Evolutionary conservation across 1,140 invertebrate species (phyloP).

Genomic region (Manduca sexta): DNA sequence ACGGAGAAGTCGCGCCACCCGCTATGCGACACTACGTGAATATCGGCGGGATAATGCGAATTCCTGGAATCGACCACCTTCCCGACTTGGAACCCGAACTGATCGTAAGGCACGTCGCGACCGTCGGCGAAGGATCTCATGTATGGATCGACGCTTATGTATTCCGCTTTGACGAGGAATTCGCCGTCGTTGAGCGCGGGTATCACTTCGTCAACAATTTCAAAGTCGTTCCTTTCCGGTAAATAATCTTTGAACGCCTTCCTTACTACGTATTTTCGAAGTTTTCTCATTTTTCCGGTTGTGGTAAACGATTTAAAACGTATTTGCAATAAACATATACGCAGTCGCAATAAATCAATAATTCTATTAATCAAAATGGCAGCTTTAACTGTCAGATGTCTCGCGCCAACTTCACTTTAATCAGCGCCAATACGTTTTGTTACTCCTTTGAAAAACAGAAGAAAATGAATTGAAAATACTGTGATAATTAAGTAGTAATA

Average conservation of each 20-base stretch:
- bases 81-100: constrained; percentile 52
- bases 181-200: constrained; percentile 28
- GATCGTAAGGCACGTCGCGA: constrained; percentile 25
- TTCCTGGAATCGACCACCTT: constrained; percentile 31
- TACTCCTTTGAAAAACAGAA: too few species aligned
- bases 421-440: too few species aligned
- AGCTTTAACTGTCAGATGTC: too few species aligned
- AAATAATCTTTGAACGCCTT: constrained; percentile 34
- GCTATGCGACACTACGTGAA: constrained; percentile 68
- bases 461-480: too few species aligned
- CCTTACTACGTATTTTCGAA: constrained; percentile 30
- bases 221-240: constrained; percentile 35
- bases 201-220: constrained; percentile 36
- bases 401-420: too few species aligned
- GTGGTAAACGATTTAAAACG: too few species aligned
- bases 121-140: constrained; percentile 38
- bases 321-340: too few species aligned
- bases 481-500: too few species aligned
- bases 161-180: constrained; percentile 58
- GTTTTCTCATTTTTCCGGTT: constrained; percentile 10
- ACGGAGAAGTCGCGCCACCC: constrained; percentile 74
- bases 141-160: constrained; percentile 68
- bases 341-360: too few species aligned
- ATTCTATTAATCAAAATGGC: too few species aligned
- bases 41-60: constrained; percentile 69